phyloP scores from a whole-genome alignment of 2,888 invertebrate species.

The Tenthredo livida region DNA sequence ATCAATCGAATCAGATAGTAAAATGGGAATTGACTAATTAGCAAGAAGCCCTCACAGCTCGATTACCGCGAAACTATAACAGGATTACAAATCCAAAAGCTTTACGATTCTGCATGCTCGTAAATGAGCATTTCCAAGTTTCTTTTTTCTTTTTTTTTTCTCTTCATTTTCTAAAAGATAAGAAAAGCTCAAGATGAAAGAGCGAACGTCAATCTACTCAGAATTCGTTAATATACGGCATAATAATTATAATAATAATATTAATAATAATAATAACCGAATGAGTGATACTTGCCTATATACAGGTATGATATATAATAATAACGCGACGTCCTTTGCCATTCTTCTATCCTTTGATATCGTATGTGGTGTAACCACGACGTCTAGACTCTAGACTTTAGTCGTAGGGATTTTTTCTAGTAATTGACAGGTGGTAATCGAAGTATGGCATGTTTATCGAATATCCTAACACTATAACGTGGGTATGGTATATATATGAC shows the following conservation, averaged over 20 bases:
- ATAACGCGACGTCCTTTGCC: not conserved
- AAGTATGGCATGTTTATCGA: constrained; percentile 31
- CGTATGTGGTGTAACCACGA: not conserved
- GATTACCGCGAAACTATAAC: too few species aligned
- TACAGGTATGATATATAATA: not conserved
- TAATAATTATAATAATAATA: not conserved
- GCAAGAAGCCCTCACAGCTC: too few species aligned
- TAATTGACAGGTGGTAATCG: constrained; percentile 42
- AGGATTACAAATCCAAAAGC: too few species aligned
- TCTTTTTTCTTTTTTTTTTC: too few species aligned
- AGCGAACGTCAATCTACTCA: not conserved
- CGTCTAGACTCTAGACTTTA: constrained; percentile 35
- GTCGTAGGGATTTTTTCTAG: not conserved
- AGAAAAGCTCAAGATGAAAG: too few species aligned
- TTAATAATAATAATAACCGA: not conserved
- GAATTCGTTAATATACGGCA: not conserved
- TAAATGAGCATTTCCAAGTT: not conserved
- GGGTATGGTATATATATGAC: not conserved
- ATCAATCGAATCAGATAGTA: too few species aligned
- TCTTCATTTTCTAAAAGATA: too few species aligned
- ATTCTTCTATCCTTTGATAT: not conserved
- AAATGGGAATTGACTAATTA: too few species aligned
- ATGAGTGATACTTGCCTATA: not conserved
- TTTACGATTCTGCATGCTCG: too few species aligned
- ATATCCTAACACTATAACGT: not conserved